phyloP scores from a whole-genome alignment of 53 echinoderm and acorn worm genomes.

The Temnopleurus reevesii region DNA sequence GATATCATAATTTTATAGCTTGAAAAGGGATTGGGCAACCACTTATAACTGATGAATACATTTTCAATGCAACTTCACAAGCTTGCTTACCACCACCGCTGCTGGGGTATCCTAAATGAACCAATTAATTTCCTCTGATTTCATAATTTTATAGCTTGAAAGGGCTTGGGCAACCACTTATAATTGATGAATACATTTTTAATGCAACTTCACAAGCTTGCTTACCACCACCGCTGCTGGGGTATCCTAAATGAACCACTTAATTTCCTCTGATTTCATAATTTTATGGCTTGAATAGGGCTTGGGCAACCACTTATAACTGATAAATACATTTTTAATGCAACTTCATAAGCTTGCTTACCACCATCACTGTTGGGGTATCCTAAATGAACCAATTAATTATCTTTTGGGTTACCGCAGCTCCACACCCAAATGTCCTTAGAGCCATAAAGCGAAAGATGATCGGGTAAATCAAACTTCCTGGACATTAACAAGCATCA shows the following conservation, averaged over 20 bases:
- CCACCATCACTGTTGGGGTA: neutral
- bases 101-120: too few relatives aligned
- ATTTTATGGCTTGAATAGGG: neutral
- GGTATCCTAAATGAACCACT: constrained; percentile 25
- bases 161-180: too few relatives aligned
- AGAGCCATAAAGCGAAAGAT: neutral
- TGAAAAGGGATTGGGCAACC: too few relatives aligned
- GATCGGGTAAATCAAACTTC: neutral
- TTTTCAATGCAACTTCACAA: too few relatives aligned
- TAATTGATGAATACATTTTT: neutral
- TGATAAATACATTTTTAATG: neutral
- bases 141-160: too few relatives aligned
- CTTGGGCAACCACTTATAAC: neutral
- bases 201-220: neutral
- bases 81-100: too few relatives aligned
- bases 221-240: neutral
- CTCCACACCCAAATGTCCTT: constrained; percentile 19
- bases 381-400: constrained; percentile 30
- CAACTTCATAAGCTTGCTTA: neutral
- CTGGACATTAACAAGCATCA: constrained; percentile 25
- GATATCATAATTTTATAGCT: too few relatives aligned
- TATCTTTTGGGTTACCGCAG: neutral
- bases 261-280: neutral
- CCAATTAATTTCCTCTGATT: too few relatives aligned
- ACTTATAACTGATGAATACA: too few relatives aligned